Base-by-base conservation (phyloP, 2,888 invertebrate genomes). In the Apoda limacodes region DNA sequence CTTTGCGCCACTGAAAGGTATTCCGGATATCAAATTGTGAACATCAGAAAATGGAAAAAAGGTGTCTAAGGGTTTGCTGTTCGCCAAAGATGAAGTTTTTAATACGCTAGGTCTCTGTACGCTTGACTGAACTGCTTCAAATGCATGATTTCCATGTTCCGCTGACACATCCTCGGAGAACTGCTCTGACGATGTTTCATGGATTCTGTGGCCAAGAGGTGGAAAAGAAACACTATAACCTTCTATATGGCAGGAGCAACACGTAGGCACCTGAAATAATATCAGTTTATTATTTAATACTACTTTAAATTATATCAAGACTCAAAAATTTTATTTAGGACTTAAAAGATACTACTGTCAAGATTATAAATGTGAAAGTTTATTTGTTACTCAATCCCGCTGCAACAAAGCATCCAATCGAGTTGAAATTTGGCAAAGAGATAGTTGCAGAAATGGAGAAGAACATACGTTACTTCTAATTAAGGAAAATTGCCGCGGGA, bases 241-340 rank as follows among this genome's bases (percentile, higher is more conserved):
- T 54, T 89, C 88, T 7, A 92, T 87, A 55, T 91, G 91, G 50
- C 92, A 92, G 3, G 90, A 89, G 50, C 92, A 92, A 48, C 91
- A 91, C 1, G 90, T 90, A 13, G 92, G 92, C 1, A 89, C 85
- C 86, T 87, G 58, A 9, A 63, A 63, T 38, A 13, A 30, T 22
- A 10, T n/a, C n/a, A n/a, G n/a, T n/a, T n/a, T n/a, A n/a, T n/a
- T n/a, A n/a, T n/a, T n/a, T n/a, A n/a, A n/a, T n/a, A n/a, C n/a
- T n/a, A n/a, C n/a, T n/a, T n/a, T n/a, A n/a, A n/a, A n/a, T n/a
- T n/a, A n/a, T n/a, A n/a, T n/a, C n/a, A n/a, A n/a, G n/a, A n/a
- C n/a, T n/a, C n/a, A n/a, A n/a, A n/a, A n/a, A n/a, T n/a, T n/a
- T n/a, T n/a, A n/a, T n/a, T n/a, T n/a, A n/a, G n/a, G n/a, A n/a